Percentiles rank a stretch among this genome's conserved stretches.
phyloP scores from a whole-genome alignment of 2,113 vertebrate species.

The Eonycteris spelaea region DNA sequence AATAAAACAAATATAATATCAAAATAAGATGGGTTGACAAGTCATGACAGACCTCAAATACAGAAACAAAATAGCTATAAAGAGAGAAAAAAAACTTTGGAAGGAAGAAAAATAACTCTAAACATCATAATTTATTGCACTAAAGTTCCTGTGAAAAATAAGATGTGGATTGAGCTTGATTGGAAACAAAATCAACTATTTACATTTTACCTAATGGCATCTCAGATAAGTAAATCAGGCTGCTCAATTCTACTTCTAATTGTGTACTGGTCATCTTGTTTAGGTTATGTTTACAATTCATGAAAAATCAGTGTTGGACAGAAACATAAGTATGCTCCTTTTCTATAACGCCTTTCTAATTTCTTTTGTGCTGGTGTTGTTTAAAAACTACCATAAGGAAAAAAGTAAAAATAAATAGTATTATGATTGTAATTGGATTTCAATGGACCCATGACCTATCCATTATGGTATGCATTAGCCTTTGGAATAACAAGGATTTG shows the following conservation, averaged over 20 bases:
- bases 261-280: neutral
- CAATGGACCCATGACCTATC: neutral
- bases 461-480: neutral
- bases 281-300: conserved; percentile 32
- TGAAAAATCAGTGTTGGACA: neutral
- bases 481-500: neutral
- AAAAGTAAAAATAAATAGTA: conserved; percentile 8
- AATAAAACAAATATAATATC: neutral
- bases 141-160: neutral
- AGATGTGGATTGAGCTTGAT: neutral
- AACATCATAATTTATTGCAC: neutral
- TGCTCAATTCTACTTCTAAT: neutral
- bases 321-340: neutral
- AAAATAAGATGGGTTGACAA: neutral
- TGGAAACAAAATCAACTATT: neutral
- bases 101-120: neutral
- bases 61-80: neutral
- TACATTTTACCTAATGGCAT: neutral
- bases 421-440: conserved; percentile 33
- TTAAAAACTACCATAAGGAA: neutral
- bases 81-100: neutral
- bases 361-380: conserved; percentile 40
- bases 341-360: conserved; percentile 16
- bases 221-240: neutral
- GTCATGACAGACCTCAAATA: neutral